phyloP scores from a whole-genome alignment of 2,113 vertebrate genomes.

The Picathartes gymnocephalus region DNA sequence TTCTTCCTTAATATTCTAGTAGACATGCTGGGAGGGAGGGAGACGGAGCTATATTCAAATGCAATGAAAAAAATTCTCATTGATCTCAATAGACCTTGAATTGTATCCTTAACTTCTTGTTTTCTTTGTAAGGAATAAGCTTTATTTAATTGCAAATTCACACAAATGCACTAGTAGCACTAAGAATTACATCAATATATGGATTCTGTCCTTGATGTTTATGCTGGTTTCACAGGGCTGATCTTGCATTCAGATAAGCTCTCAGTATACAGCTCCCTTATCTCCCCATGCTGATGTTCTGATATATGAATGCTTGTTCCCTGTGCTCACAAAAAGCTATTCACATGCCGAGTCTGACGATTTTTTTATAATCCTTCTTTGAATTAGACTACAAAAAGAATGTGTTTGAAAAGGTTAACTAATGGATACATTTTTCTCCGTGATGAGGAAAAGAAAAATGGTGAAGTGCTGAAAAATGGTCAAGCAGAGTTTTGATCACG shows the following conservation, averaged over 20 bases:
- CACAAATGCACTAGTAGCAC: not conserved
- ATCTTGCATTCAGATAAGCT: conserved; percentile 55
- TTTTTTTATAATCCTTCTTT: conserved; percentile 36
- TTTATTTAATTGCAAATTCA: conserved; percentile 56
- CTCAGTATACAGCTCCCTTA: conserved; percentile 25
- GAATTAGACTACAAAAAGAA: conserved; percentile 51
- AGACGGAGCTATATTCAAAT: not conserved
- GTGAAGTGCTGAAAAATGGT: conserved; percentile 50
- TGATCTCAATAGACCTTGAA: conserved; percentile 26
- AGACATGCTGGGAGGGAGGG: not conserved
- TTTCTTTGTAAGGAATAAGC: conserved; percentile 51
- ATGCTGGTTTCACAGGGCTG: conserved; percentile 40
- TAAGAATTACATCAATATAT: conserved; percentile 57
- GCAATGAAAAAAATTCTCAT: not conserved
- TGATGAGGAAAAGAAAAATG: conserved; percentile 41
- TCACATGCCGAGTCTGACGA: not conserved
- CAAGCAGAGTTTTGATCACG: conserved; percentile 48
- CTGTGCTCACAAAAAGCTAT: conserved; percentile 18
- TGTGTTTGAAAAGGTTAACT: conserved; percentile 58
- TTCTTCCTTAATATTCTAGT: not conserved
- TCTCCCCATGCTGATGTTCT: conserved; percentile 49
- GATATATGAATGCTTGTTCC: conserved; percentile 43
- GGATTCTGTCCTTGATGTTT: conserved; percentile 54
- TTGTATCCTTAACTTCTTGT: conserved; percentile 43
- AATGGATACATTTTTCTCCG: conserved; percentile 46